Evolutionary conservation across 2,888 invertebrate species (phyloP).

Genomic region (Caenorhabditis virilis): DNA sequence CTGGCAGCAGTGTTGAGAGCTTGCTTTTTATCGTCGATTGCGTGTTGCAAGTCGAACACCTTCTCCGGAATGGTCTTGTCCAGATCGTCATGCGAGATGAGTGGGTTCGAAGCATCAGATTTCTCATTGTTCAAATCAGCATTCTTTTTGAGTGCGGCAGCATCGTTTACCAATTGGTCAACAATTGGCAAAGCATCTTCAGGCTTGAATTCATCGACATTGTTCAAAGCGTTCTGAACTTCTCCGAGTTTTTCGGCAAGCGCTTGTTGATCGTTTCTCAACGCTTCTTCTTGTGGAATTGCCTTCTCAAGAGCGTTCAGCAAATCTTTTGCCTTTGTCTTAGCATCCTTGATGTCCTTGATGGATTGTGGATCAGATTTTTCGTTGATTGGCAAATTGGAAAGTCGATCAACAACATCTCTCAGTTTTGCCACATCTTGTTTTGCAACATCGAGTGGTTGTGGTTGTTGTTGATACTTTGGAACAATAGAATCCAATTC

Average conservation of each 20-base stretch:
- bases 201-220: constrained; percentile 1
- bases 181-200: constrained; percentile 10
- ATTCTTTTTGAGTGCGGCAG: constrained; percentile 8
- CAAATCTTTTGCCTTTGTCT: constrained; percentile 19
- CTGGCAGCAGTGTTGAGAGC: constrained; percentile 21
- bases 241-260: background rate
- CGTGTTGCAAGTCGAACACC: constrained; percentile 5
- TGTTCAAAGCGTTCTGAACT: background rate
- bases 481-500: constrained; percentile 15
- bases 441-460: constrained; percentile 15
- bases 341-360: constrained; percentile 14
- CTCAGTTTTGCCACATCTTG: constrained; percentile 8
- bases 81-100: constrained; percentile 17
- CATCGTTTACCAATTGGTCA: constrained; percentile 19
- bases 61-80: constrained; percentile 11
- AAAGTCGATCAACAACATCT: constrained; percentile 4
- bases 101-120: constrained; percentile 2
- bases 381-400: background rate
- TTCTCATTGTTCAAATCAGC: constrained; percentile 12
- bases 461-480: constrained; percentile 6
- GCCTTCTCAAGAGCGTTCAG: constrained; percentile 3
- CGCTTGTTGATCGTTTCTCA: constrained; percentile 4
- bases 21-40: constrained; percentile 16
- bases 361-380: constrained; percentile 12
- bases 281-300: constrained; percentile 10